These are phyloP conservation scores for Danio tinwini DNA, from an alignment of 2,797 vertebrate species.

Conservation along the genomic window DNA sequence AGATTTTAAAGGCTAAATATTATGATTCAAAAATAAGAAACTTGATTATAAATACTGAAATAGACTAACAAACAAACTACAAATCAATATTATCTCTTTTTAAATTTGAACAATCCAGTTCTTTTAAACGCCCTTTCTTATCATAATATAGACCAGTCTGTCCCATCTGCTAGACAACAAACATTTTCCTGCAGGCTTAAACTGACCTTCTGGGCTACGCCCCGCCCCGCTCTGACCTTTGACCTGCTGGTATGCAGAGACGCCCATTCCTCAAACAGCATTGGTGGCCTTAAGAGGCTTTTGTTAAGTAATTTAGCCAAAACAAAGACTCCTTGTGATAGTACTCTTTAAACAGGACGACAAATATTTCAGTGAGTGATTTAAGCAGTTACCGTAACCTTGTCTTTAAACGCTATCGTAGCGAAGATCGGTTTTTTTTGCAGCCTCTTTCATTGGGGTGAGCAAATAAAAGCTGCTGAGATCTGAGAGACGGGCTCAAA, in stretches of 20 bases:
- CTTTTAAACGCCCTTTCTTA: not conserved
- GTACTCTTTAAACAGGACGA: slow-evolving; percentile 21
- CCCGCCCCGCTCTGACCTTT: slow-evolving; percentile 46
- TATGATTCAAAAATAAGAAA: not conserved
- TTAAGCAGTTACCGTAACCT: slow-evolving; percentile 5
- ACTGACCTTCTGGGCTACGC: slow-evolving; percentile 57
- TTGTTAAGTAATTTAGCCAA: slow-evolving; percentile 40
- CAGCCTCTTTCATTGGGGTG: not conserved
- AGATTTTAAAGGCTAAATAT: not conserved
- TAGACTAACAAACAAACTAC: not conserved
- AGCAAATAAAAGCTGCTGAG: not conserved
- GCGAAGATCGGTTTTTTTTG: not conserved
- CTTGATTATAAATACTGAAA: not conserved
- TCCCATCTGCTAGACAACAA: slow-evolving; percentile 57
- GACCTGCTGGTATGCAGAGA: slow-evolving; percentile 58
- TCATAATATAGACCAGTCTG: slow-evolving; percentile 30
- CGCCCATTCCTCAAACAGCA: slow-evolving; percentile 51
- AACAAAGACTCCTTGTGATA: slow-evolving; percentile 39
- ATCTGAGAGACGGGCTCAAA: not conserved
- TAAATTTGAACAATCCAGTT: not conserved
- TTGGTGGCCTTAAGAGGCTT: slow-evolving; percentile 42
- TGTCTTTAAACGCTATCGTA: not conserved
- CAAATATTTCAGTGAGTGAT: slow-evolving; percentile 17
- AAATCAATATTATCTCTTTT: not conserved
- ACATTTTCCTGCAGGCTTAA: slow-evolving; percentile 49